Evolutionary conservation across 2,797 vertebrate genomes (phyloP), one percentile per base, ranked within the genome.

Genomic region (Buceros bicornis): DNA sequence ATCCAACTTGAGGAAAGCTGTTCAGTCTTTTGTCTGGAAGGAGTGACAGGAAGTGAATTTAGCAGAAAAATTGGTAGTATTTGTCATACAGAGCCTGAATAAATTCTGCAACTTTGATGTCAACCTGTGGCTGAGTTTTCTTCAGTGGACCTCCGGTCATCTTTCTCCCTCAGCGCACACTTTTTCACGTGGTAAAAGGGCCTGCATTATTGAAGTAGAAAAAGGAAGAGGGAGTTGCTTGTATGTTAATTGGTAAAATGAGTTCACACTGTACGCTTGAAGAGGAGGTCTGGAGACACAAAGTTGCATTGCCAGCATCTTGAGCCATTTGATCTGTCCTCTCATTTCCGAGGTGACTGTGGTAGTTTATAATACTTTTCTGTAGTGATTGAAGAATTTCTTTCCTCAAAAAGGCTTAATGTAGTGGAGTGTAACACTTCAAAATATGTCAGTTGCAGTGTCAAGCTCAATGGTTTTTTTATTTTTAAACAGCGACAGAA

Each of bases 401-500:
- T 81, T 85, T 50, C 18, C 19, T 92, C 61, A 5, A 8, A 35
- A 85, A 82, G 40, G 37, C 56, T 92, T 71, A 76, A 79, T 43
- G 10, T 37, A 50, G 42, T 1, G 0, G 48, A 90, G 21, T 37
- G 26, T 66, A 79, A 64, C 48, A 22, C 56, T 94, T 82, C 20
- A 73, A 50, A 89, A 65, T 43, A 21, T 11, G 22, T 78, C 72
- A 71, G 17, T 35, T 92, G 28, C 85, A 28, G 6, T 69, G 57
- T 87, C 57, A 82, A 88, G 56, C 25, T 8, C 67, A 43, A 57
- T 53, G 14, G 42, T 74, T 45, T 21, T 8, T 72, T 78, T 45
- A 40, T 89, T 78, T 95, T 94, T 88, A 85, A 25, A 85, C 97
- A 99, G 99, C 98, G 99, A 57, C 99, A 99, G 96, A 99, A 99